Conservation (phyloP, 2,113 vertebrate genomes). For the Anarhynchus alexandrinus region DNA sequence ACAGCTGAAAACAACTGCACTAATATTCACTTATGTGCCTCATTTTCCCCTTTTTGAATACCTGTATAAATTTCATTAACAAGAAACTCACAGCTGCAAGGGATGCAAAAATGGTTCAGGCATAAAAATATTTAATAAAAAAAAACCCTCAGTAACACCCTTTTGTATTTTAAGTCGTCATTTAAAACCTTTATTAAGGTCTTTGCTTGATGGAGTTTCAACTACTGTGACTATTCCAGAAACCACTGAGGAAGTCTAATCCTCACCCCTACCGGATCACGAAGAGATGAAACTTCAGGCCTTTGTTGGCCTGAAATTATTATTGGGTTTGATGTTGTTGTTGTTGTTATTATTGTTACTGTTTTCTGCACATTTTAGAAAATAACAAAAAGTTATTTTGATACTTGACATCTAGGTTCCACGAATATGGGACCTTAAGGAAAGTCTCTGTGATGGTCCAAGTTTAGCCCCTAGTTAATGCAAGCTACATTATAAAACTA, state of each 20-base stretch:
- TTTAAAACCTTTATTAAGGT: neutral
- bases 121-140: neutral
- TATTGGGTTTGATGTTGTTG: neutral
- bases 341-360: neutral
- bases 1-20: neutral
- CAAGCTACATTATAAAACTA: neutral
- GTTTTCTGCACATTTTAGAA: neutral
- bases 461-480: neutral
- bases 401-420: neutral
- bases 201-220: neutral
- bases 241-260: neutral
- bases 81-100: neutral
- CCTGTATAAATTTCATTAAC: neutral
- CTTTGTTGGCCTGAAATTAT: neutral
- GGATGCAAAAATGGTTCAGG: neutral
- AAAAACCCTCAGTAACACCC: neutral
- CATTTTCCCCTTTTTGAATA: neutral
- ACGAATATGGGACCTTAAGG: neutral
- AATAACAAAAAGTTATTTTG: neutral
- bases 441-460: neutral
- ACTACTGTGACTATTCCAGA: neutral
- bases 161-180: neutral
- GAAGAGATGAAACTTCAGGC: neutral
- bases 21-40: neutral
- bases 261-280: neutral